phyloP scores from a whole-genome alignment of 2,888 invertebrate species.

The Plebejus anna region DNA sequence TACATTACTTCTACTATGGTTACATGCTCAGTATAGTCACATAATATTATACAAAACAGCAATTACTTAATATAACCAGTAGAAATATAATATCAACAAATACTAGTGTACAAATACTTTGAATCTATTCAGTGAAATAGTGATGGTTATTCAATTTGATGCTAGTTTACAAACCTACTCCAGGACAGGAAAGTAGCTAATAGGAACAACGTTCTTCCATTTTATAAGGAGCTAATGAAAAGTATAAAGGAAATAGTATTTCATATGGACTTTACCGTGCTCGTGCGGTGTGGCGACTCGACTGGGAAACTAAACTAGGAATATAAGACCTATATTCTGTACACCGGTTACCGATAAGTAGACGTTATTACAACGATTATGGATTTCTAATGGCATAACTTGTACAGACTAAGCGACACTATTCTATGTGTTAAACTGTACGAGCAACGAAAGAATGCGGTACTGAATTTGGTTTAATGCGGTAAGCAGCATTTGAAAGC shows the following conservation, averaged over 20 bases:
- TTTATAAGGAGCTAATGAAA: not conserved
- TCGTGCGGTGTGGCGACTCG: slow-evolving; percentile 73
- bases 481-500: too few species aligned
- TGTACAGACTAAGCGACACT: not conserved
- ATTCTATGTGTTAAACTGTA: not conserved
- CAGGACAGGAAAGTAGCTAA: slow-evolving; percentile 2
- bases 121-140: not conserved
- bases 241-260: slow-evolving; percentile 32
- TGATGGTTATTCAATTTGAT: not conserved
- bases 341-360: slow-evolving; percentile 49
- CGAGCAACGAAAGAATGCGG: not conserved
- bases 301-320: slow-evolving; percentile 68
- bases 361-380: slow-evolving; percentile 49
- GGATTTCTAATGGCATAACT: slow-evolving; percentile 8
- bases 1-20: not conserved
- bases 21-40: not conserved
- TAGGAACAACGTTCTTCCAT: slow-evolving; percentile 11
- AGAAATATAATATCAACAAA: not conserved
- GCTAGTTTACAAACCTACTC: not conserved
- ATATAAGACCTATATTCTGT: slow-evolving; percentile 40
- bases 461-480: not conserved
- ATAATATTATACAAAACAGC: not conserved
- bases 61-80: not conserved
- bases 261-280: slow-evolving; percentile 72
- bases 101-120: not conserved